Evolutionary conservation across 2,797 vertebrate genomes (phyloP).

Genomic region (Tenualosa thibaudeaui): DNA sequence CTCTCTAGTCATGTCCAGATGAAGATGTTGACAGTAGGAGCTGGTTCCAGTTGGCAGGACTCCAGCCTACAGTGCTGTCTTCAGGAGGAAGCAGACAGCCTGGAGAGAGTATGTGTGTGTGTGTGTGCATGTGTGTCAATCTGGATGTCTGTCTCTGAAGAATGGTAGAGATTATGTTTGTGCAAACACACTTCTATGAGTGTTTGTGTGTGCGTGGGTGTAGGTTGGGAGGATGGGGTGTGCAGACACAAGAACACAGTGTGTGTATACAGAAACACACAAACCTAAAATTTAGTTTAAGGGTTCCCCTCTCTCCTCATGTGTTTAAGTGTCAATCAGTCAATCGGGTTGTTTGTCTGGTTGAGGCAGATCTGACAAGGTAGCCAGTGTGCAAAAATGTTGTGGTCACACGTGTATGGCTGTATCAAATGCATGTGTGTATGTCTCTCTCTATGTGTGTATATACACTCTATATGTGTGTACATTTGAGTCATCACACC

Average conservation of each 20-base stretch:
- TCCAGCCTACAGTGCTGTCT: slow-evolving; percentile 54
- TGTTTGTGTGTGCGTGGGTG: slow-evolving; percentile 1
- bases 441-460: background rate
- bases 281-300: background rate
- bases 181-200: background rate
- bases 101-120: background rate
- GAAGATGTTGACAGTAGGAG: slow-evolving; percentile 68
- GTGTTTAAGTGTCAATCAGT: background rate
- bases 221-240: background rate
- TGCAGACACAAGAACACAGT: background rate
- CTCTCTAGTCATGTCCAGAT: slow-evolving; percentile 45
- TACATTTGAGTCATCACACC: background rate
- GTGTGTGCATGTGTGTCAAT: slow-evolving; percentile 21
- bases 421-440: background rate
- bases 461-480: background rate
- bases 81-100: slow-evolving; percentile 34
- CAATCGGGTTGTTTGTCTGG: background rate
- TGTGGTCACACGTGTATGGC: background rate
- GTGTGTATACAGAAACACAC: background rate
- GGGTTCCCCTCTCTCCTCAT: background rate
- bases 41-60: slow-evolving; percentile 66
- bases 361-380: background rate
- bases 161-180: slow-evolving; percentile 5
- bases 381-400: background rate
- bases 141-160: background rate